These are phyloP conservation scores for Thinocorus orbignyianus DNA, from an alignment of 2,113 vertebrate genomes.

Conservation along the genomic window DNA sequence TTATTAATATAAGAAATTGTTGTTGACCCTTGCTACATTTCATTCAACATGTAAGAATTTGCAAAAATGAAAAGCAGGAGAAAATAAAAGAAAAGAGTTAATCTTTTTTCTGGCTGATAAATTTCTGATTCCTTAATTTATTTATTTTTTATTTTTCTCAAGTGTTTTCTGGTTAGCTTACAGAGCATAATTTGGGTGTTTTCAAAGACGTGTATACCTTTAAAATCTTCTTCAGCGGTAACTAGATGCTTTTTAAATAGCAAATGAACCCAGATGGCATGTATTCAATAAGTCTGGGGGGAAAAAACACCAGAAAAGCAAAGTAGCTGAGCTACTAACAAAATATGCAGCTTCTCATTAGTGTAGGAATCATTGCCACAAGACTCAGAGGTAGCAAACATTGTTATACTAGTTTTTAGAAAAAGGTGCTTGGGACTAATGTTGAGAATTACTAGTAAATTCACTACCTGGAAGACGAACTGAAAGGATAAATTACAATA, in stretches of 20 bases:
- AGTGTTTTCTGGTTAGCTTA: not conserved
- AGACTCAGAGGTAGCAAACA: not conserved
- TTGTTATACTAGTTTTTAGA: not conserved
- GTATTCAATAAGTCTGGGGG: not conserved
- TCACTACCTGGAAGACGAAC: not conserved
- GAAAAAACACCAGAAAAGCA: not conserved
- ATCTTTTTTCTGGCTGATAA: not conserved
- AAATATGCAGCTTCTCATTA: not conserved
- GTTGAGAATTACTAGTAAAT: not conserved
- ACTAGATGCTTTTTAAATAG: not conserved
- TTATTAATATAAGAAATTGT: conserved; percentile 21
- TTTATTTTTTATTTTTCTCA: not conserved
- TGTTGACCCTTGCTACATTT: conserved; percentile 24
- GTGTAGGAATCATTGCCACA: not conserved
- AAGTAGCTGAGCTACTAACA: not conserved
- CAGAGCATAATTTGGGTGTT: not conserved
- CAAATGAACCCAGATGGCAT: not conserved
- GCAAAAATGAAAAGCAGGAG: not conserved
- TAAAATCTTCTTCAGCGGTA: not conserved
- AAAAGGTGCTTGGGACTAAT: not conserved
- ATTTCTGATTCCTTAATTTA: not conserved
- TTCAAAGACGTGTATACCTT: not conserved
- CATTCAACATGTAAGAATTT: not conserved
- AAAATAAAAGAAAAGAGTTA: not conserved
- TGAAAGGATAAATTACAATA: not conserved